These are phyloP conservation scores for Neodon shergylaensis DNA, from an alignment of 2,113 vertebrate species.

Conservation along the genomic window DNA sequence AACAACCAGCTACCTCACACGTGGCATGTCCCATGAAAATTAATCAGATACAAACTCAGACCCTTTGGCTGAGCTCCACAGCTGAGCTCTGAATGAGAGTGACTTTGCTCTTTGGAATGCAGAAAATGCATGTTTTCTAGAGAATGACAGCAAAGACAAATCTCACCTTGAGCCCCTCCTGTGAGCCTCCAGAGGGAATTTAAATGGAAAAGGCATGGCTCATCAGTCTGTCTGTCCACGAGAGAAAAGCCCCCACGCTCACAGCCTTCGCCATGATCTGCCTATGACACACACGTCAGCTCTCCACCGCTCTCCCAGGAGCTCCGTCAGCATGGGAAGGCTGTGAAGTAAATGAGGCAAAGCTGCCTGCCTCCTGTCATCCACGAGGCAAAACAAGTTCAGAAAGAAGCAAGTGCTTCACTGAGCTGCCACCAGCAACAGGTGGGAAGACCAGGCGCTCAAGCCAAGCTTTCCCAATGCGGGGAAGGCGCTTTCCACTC, in stretches of 20 bases:
- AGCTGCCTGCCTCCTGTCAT: background rate
- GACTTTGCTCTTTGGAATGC: background rate
- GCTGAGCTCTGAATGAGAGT: background rate
- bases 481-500: background rate
- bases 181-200: background rate
- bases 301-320: background rate
- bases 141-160: background rate
- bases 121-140: background rate
- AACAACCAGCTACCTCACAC: slow-evolving; percentile 73
- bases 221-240: background rate
- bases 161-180: background rate
- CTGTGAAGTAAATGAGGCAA: background rate
- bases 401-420: background rate
- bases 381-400: background rate
- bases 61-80: background rate
- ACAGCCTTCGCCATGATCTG: background rate
- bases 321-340: background rate
- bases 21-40: slow-evolving; percentile 66
- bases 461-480: background rate
- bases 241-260: background rate
- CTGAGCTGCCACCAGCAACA: background rate
- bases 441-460: background rate
- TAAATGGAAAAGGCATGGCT: background rate
- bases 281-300: background rate
- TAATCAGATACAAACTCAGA: background rate